Percentiles rank a stretch among this genome's conserved stretches.
Evolutionary conservation across 2,113 vertebrate genomes (phyloP).

Genomic region (Gadus macrocephalus): DNA sequence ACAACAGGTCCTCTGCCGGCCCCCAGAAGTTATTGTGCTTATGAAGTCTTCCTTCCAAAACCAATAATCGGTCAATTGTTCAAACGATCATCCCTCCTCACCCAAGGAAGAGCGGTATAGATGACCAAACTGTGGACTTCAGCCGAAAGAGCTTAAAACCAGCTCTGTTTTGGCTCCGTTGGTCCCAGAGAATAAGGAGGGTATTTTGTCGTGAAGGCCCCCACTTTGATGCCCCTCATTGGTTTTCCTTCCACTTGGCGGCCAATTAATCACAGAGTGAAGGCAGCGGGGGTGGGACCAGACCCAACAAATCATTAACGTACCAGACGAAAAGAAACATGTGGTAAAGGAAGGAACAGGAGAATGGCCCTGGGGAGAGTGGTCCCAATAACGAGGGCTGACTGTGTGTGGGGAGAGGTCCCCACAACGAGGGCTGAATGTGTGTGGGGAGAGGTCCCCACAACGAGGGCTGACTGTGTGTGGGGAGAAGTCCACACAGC

Average conservation of each 20-base stretch:
- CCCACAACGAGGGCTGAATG: too few species aligned
- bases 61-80: too few species aligned
- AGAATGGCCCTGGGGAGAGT: constrained; percentile 53
- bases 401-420: too few species aligned
- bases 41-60: too few species aligned
- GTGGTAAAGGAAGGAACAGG: constrained; percentile 55
- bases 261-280: constrained; percentile 58
- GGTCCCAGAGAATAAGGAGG: constrained; percentile 18
- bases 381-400: constrained; percentile 45
- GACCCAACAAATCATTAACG: constrained; percentile 59
- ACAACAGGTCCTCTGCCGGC: too few species aligned
- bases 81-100: constrained; percentile 51
- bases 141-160: constrained; percentile 51
- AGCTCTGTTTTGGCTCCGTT: neutral
- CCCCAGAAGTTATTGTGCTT: too few species aligned
- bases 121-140: constrained; percentile 50
- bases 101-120: constrained; percentile 51
- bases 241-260: constrained; percentile 47
- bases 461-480: too few species aligned
- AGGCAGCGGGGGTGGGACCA: constrained; percentile 38
- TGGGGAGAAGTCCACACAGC: too few species aligned
- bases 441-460: too few species aligned
- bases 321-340: constrained; percentile 58
- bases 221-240: constrained; percentile 28
- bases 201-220: constrained; percentile 11